phyloP scores from a whole-genome alignment of 1,140 invertebrate genomes.

The Bombus waltoni region DNA sequence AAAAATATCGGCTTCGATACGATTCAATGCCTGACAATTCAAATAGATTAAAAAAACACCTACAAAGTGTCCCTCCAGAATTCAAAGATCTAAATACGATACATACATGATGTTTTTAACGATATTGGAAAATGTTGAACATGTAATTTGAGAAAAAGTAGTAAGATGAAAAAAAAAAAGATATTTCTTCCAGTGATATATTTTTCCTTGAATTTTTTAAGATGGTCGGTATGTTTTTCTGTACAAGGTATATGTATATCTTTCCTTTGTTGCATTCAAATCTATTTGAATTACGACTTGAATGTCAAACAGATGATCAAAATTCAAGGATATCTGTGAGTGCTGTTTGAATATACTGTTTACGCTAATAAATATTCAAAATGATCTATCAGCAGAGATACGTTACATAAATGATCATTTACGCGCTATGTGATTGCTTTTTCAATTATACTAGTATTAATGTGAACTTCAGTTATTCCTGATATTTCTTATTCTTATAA shows the following conservation, averaged over 20 bases:
- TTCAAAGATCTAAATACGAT: not conserved
- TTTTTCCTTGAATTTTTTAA: not conserved
- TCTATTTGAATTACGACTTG: no score
- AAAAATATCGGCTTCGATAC: constrained; percentile 20
- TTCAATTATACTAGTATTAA: not conserved
- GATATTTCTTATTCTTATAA: not conserved
- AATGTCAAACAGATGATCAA: not conserved
- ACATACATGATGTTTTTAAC: not conserved
- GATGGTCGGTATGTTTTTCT: not conserved
- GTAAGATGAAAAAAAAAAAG: not conserved
- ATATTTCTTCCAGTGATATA: not conserved
- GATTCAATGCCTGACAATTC: not conserved
- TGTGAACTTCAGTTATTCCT: not conserved
- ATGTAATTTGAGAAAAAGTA: not conserved
- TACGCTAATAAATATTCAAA: no score
- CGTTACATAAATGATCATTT: no score
- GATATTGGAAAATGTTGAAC: not conserved
- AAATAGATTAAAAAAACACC: not conserved
- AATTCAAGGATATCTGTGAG: not conserved
- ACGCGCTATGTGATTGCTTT: not conserved
- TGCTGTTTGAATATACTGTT: no score
- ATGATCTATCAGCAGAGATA: no score
- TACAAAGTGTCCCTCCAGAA: no score
- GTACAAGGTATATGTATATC: not conserved
- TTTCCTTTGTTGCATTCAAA: not conserved